Conservation (phyloP, 2,888 invertebrate species). For the Athetis lepigone region DNA sequence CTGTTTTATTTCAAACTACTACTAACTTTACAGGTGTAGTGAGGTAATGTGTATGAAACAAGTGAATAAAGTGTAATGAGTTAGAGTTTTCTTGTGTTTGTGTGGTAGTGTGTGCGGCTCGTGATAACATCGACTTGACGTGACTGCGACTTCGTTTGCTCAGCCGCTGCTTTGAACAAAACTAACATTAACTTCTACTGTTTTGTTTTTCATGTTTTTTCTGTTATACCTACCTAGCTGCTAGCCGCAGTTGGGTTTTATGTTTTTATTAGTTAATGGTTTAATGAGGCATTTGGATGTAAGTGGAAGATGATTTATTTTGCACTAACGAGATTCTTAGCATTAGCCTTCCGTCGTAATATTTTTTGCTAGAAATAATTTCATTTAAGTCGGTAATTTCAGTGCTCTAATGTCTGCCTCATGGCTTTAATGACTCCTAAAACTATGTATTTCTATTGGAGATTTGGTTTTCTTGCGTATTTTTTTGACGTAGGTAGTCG, state of each 20-base stretch:
- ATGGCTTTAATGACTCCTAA: not conserved
- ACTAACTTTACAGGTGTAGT: not conserved
- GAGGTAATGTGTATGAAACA: slow-evolving; percentile 28
- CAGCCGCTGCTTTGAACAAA: slow-evolving; percentile 82
- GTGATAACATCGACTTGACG: slow-evolving; percentile 83
- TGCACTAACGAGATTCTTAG: slow-evolving; percentile 3
- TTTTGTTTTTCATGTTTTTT: slow-evolving; percentile 65
- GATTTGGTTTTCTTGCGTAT: too few species aligned
- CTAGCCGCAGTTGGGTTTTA: slow-evolving; percentile 10
- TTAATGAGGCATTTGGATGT: slow-evolving; percentile 33
- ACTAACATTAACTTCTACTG: slow-evolving; percentile 87
- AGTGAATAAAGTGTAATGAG: slow-evolving; percentile 1
- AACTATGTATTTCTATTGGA: not conserved
- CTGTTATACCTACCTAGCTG: slow-evolving; percentile 11
- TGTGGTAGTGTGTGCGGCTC: slow-evolving; percentile 66
- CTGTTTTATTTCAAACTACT: slow-evolving; percentile 45
- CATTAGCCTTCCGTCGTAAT: not conserved
- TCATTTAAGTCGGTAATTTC: not conserved
- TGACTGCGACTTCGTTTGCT: slow-evolving; percentile 84
- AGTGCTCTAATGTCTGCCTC: not conserved
- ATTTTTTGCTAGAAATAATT: not conserved
- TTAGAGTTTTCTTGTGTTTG: slow-evolving; percentile 2
- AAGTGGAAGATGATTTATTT: slow-evolving; percentile 21
- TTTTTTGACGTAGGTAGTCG: too few species aligned
- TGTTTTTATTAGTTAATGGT: slow-evolving; percentile 23